A percentile compares a stretch with the other conserved stretches of the same genome.
Evolutionary conservation across 2,888 invertebrate species (phyloP).

Genomic region (Chaitophorus viminalis): DNA sequence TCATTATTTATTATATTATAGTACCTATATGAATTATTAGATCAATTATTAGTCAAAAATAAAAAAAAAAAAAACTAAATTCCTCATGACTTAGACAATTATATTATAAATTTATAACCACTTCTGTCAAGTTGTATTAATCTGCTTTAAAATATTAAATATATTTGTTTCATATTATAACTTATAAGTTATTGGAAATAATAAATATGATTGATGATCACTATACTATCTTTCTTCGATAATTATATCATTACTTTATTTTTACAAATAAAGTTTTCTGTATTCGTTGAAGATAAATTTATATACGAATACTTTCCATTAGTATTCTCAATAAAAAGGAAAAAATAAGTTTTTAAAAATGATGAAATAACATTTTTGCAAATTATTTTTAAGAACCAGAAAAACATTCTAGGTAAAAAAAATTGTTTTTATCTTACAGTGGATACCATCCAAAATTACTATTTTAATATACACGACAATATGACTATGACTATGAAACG

Average conservation of each 20-base stretch:
- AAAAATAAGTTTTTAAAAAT: not conserved
- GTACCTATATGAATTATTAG: not conserved
- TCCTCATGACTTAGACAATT: no score
- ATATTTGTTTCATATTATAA: not conserved
- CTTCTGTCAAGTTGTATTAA: not conserved
- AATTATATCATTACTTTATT: not conserved
- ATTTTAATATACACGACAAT: no score
- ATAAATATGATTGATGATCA: not conserved
- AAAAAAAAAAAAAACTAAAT: no score
- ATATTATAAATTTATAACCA: no score
- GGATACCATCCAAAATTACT: no score
- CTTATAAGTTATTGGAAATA: not conserved
- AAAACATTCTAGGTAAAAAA: no score
- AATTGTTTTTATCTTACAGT: no score
- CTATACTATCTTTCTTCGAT: not conserved
- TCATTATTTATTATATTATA: not conserved
- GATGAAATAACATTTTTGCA: not conserved
- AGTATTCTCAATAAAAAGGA: not conserved
- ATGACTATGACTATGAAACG: not conserved
- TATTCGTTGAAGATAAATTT: not conserved
- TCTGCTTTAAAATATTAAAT: not conserved
- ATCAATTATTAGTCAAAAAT: no score
- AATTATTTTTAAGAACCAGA: no score
- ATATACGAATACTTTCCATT: not conserved
- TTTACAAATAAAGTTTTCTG: not conserved